Evolutionary conservation across 2,888 invertebrate genomes (phyloP), one percentile per base, ranked within the genome.

Genomic region (Drosophila atripex): DNA sequence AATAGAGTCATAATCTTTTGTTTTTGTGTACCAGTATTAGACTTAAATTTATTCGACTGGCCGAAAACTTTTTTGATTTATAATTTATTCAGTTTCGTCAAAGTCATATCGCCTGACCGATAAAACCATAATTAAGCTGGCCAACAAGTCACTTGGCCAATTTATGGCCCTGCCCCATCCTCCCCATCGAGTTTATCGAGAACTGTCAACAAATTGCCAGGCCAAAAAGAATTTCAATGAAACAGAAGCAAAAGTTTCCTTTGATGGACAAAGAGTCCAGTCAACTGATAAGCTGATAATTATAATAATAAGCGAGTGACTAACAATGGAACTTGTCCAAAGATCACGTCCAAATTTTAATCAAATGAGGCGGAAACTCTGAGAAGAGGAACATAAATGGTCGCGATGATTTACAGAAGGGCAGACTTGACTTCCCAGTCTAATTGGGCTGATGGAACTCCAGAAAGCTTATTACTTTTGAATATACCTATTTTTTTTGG

Each of bases 381-480:
- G 18, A 25, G 9, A 12, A 23, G 7, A 35, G 12, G 18, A 12
- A 11, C 21, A 21, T 12, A 21, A 43, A 21, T 21, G 43, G 11
- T 12, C 21, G 41, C 16, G 41, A 3, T 21, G 21, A 6, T 12
- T 43, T 43, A 9, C n/a, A 21, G 1, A 23, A n/a, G 9, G 21
- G 23, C 21, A 6, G 6, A 47, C 30, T 49, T 9, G 23, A 3
- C 2, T 18, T 12, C 25, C 2, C 35, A 14, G 64, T 6, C 85
- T 86, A 86, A 82, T 82, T 84, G 87, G 76, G 54, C 30, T 46
- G 28, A 68, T 86, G 85, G 78, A 80, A 74, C 69, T 69, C 65
- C 74, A 35, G 60, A 80, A 82, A 82, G 76, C 84, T 86, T 84
- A 76, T 74, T 78, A 72, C 85, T 80, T 80, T 86, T 75, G 54